Percentiles rank a stretch among this genome's conserved stretches.
Conservation (phyloP, 2,113 vertebrate genomes). For the Procavia capensis region DNA sequence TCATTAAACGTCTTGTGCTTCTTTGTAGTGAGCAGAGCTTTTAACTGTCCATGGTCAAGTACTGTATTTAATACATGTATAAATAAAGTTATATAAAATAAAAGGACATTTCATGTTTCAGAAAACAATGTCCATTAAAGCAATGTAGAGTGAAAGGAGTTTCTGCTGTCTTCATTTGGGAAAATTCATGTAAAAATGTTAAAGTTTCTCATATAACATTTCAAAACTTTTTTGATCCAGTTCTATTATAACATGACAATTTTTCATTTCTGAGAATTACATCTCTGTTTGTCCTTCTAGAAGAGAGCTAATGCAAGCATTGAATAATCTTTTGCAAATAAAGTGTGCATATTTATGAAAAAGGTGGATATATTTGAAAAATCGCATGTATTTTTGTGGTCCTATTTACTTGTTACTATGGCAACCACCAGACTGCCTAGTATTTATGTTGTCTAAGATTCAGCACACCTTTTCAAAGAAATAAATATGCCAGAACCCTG, state of each 20-base stretch:
- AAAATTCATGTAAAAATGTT: constrained; percentile 48
- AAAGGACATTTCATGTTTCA: constrained; percentile 34
- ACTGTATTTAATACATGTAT: not conserved
- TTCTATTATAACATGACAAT: not conserved
- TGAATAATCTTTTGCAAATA: constrained; percentile 70
- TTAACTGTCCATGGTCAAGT: constrained; percentile 2
- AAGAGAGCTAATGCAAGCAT: constrained; percentile 5
- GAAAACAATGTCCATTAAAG: constrained; percentile 4
- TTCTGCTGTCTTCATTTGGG: constrained; percentile 23
- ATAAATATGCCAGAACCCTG: constrained; percentile 72
- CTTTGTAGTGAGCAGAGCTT: constrained; percentile 35
- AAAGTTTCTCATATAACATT: not conserved
- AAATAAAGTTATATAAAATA: constrained; percentile 52
- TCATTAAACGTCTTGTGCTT: not conserved
- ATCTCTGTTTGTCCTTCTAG: not conserved
- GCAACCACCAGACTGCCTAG: constrained; percentile 74
- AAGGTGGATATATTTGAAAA: constrained; percentile 74
- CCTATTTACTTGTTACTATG: constrained; percentile 78
- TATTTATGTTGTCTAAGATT: constrained; percentile 81
- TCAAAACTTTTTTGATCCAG: constrained; percentile 49
- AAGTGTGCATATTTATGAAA: constrained; percentile 76
- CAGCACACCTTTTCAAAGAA: constrained; percentile 74
- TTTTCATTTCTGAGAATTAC: constrained; percentile 60
- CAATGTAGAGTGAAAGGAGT: constrained; percentile 17
- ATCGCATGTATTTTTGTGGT: constrained; percentile 74